Conservation (phyloP, 2,113 vertebrate species). For the Eonycteris spelaea region DNA sequence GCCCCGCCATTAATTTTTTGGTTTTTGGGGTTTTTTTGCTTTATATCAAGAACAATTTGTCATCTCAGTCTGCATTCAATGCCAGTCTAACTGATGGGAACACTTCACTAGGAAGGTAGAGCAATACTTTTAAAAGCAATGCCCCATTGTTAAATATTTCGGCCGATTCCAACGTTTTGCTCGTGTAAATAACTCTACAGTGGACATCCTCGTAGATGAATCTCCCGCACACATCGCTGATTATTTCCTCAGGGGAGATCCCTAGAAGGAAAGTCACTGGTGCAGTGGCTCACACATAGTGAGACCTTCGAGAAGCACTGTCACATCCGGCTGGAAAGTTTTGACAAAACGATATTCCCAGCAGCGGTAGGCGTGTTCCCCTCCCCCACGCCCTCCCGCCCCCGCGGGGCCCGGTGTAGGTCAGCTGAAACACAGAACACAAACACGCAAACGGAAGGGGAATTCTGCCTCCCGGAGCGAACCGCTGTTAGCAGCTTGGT, state of each 20-base stretch:
- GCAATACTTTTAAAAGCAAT: background rate
- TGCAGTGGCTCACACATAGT: background rate
- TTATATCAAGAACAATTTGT: background rate
- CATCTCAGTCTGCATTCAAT: background rate
- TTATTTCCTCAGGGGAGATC: conserved; percentile 58
- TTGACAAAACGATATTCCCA: background rate
- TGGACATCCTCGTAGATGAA: background rate
- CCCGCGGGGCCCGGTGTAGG: background rate
- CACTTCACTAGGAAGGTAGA: no score
- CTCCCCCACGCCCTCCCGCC: background rate
- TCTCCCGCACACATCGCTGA: background rate
- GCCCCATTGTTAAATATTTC: background rate
- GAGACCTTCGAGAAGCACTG: background rate
- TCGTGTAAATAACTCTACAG: background rate
- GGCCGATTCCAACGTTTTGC: background rate
- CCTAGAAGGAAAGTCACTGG: conserved; percentile 46
- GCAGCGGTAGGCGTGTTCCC: fast-evolving
- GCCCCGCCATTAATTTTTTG: no score
- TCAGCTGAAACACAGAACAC: background rate
- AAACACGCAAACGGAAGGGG: no score
- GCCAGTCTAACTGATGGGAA: background rate
- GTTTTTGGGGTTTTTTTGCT: background rate
- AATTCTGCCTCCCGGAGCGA: background rate
- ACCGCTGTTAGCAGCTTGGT: background rate
- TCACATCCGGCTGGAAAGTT: background rate